Percentiles rank a stretch among this genome's conserved stretches.
These are phyloP conservation scores for Rotaria socialis DNA, from an alignment of 2,888 invertebrate species.

Conservation along the genomic window DNA sequence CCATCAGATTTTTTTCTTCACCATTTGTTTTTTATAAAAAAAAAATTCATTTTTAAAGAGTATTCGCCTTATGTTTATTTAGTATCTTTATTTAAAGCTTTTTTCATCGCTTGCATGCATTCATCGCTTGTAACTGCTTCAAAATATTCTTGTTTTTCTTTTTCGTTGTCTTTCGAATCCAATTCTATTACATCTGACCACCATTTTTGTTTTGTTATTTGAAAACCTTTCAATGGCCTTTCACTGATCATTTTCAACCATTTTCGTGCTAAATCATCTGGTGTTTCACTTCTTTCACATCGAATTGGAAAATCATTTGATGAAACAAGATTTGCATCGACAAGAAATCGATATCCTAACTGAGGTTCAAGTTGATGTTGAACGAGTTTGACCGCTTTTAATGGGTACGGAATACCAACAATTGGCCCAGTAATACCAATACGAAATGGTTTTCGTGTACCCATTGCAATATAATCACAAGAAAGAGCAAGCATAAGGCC, in stretches of 20 bases:
- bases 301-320: not conserved
- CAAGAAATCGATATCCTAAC: not conserved
- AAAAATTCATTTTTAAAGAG: too few species aligned
- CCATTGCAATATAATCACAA: slow-evolving; percentile 16
- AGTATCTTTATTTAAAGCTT: not conserved
- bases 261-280: not conserved
- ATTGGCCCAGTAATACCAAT: not conserved
- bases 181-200: not conserved
- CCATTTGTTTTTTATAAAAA: too few species aligned
- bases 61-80: not conserved
- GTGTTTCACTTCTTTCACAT: not conserved
- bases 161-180: not conserved
- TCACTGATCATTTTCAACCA: not conserved
- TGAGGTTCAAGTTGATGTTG: not conserved
- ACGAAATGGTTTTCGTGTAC: slow-evolving; percentile 25
- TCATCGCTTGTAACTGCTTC: not conserved
- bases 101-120: slow-evolving; percentile 25
- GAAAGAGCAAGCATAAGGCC: slow-evolving; percentile 11
- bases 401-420: slow-evolving; percentile 35
- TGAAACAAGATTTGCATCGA: not conserved
- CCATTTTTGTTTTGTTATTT: not conserved
- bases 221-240: slow-evolving; percentile 14
- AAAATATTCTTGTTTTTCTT: slow-evolving; percentile 31
- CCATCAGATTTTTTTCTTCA: too few species aligned
- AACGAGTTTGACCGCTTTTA: not conserved